phyloP scores from a whole-genome alignment of 1,140 invertebrate species.

The Metopolophium dirhodum region DNA sequence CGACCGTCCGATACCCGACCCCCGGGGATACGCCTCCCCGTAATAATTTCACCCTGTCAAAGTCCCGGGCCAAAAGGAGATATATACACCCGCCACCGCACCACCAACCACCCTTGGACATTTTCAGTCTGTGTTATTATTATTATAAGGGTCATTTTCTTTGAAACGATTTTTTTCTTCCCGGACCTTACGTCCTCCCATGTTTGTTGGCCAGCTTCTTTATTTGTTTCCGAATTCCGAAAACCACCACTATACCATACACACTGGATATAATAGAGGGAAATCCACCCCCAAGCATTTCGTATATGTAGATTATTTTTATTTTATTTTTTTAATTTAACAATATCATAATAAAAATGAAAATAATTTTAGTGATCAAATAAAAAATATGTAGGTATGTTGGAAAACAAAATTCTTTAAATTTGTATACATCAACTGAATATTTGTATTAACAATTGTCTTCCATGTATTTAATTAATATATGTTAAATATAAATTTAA shows the following conservation, averaged over 20 bases:
- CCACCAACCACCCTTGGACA: slow-evolving; percentile 37
- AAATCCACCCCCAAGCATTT: background rate
- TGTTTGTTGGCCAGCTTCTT: background rate
- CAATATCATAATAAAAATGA: background rate
- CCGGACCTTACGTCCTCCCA: background rate
- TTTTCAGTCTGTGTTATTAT: slow-evolving; percentile 51
- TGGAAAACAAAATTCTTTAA: background rate
- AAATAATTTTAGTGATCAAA: background rate
- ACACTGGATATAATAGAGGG: background rate
- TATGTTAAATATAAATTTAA: background rate
- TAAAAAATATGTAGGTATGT: background rate
- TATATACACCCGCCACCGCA: background rate
- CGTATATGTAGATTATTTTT: background rate
- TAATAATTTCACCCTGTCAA: slow-evolving; percentile 56
- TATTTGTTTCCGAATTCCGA: slow-evolving; percentile 44
- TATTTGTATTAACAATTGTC: background rate
- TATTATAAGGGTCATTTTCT: slow-evolving; percentile 56
- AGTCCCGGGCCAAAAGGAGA: slow-evolving; percentile 15
- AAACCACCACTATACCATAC: background rate
- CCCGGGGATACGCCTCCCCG: slow-evolving; percentile 49
- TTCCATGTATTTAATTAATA: background rate
- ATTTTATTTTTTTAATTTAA: slow-evolving; percentile 29
- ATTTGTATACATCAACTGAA: background rate
- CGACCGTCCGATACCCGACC: slow-evolving; percentile 23
- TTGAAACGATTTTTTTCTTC: slow-evolving; percentile 26